Evolutionary conservation across 2,113 vertebrate species (phyloP).

Genomic region (Phycodurus eques): DNA sequence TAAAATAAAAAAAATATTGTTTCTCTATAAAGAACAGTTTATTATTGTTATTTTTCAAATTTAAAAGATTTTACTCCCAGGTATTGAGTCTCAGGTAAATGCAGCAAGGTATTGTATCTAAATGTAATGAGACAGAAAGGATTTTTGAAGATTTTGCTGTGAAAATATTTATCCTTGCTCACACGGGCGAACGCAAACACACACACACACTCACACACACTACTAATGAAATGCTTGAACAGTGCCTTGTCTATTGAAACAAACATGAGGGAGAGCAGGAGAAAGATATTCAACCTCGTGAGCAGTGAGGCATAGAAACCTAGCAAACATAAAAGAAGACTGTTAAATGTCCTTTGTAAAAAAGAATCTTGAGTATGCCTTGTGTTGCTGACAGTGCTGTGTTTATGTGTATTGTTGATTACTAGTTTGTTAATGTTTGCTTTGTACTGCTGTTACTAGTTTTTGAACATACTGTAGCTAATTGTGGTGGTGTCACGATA

Average conservation of each 20-base stretch:
- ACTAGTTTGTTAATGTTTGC: neutral
- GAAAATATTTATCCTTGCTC: too few species aligned
- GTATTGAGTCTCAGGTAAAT: too few species aligned
- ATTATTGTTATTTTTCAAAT: too few species aligned
- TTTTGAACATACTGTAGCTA: neutral
- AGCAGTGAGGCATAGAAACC: neutral
- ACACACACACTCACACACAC: too few species aligned
- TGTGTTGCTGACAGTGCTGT: constrained; percentile 12
- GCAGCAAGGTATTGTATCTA: too few species aligned
- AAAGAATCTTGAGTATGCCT: constrained; percentile 30
- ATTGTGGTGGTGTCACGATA: too few species aligned
- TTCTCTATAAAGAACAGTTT: too few species aligned
- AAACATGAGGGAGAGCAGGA: neutral
- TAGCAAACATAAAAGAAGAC: neutral
- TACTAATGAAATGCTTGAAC: neutral
- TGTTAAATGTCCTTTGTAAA: constrained; percentile 4
- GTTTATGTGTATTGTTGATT: neutral
- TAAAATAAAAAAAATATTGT: too few species aligned
- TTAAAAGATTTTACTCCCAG: too few species aligned
- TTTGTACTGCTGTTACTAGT: neutral
- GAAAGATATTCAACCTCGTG: constrained; percentile 12
- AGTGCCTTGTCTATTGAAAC: neutral
- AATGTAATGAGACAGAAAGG: too few species aligned
- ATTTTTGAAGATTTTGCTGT: too few species aligned
- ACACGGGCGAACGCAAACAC: too few species aligned